Base-by-base conservation (phyloP, 2,888 invertebrate genomes). In the Hemicrepidius hirtus region DNA sequence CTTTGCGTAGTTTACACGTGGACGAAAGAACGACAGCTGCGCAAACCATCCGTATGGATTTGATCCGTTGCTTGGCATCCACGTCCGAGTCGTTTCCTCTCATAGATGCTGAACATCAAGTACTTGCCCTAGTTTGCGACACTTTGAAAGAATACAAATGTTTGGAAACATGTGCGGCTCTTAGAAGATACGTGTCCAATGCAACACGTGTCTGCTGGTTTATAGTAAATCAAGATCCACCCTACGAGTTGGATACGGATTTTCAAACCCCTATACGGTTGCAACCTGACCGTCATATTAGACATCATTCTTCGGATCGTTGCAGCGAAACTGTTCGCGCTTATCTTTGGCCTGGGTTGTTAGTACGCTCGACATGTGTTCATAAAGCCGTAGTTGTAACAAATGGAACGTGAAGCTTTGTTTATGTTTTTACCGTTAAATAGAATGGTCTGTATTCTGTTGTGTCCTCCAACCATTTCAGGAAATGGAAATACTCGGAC, bases 91-190 rank as follows among this genome's bases (percentile, higher is more conserved):
- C 89, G 67, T 95, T 93, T 86, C 92, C 92, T 3, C 86, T 93
- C 62, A 90, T 89, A 3, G 92, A 92, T 71, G 91, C 91, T 3
- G 92, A 93, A 83, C 87, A 91, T 63, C 91, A 92, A 73, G 92
- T 93, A 13, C 87, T 91, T 32, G 76, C 81, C 40, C 78, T 85
- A 53, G 84, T 98, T 76, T 92, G 96, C 86, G 93, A 93, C 77
- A 97, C 97, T 0, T 89, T 98, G 16, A 96, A 95, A 83, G 98
- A 98, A 88, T 98, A 97, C 87, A 96, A 97, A 35, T 95, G 96
- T 84, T 89, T 98, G 81, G 93, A 93, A 77, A 87, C 90, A 0
- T 97, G 96, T 84, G 89, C 90, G 0, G 92, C 94, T 28, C 89
- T 98, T 68, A 91, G 92, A 80, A 91, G 92, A 79, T 96, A 96